Conservation (phyloP, 2,888 invertebrate genomes). For the Rhamphomyia laevipes region DNA sequence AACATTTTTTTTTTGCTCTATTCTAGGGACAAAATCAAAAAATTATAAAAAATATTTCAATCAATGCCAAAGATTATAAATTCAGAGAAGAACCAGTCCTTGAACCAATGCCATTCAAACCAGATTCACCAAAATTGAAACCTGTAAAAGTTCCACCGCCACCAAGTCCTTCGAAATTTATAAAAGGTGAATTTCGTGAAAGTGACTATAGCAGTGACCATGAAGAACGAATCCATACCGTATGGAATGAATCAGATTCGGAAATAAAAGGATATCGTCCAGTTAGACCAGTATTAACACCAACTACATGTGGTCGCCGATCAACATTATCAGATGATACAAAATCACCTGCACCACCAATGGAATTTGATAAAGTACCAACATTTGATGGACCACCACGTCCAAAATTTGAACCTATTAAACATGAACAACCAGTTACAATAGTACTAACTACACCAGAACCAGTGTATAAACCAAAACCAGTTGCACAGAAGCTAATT, state of each 20-base stretch:
- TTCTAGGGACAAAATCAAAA: neutral
- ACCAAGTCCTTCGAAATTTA: conserved; percentile 53
- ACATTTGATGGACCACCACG: conserved; percentile 36
- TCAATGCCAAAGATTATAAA: conserved; percentile 31
- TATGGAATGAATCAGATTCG: conserved; percentile 46
- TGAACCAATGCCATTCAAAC: conserved; percentile 39
- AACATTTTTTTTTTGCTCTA: too few relatives aligned
- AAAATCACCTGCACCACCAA: conserved; percentile 45
- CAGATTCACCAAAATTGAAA: conserved; percentile 23
- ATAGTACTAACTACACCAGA: conserved; percentile 21
- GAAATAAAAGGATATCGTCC: conserved; percentile 46
- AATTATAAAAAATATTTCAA: conserved; percentile 25
- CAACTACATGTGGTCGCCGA: conserved; percentile 34
- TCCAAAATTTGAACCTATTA: conserved; percentile 49
- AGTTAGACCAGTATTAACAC: conserved; percentile 45
- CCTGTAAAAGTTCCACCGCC: conserved; percentile 38
- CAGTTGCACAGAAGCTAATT: conserved; percentile 38
- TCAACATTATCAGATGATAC: conserved; percentile 37
- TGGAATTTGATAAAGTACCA: conserved; percentile 44
- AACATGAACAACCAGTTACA: conserved; percentile 30
- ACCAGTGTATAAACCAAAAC: conserved; percentile 42
- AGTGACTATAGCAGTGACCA: conserved; percentile 65
- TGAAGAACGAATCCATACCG: conserved; percentile 48
- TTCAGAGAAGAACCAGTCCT: conserved; percentile 32
- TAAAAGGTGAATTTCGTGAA: conserved; percentile 51